phyloP scores from a whole-genome alignment of 37 sponge, comb jelly and placozoan species.

The Sycon ciliatum region DNA sequence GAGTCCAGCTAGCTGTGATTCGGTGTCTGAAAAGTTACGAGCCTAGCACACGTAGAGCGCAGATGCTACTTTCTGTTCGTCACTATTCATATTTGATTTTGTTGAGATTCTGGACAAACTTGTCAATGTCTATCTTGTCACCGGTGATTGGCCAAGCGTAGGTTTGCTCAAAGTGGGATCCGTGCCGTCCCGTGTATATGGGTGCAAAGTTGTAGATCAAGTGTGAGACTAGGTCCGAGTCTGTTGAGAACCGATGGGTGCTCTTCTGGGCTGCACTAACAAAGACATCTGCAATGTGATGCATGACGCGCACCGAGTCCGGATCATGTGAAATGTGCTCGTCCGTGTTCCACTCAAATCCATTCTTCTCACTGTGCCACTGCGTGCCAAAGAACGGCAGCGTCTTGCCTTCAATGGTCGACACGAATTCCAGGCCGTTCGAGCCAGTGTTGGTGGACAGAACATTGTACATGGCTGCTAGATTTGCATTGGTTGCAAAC shows the following conservation, averaged over 20 bases:
- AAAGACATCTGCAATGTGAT: constrained; percentile 68
- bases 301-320: constrained; percentile 61
- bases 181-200: constrained; percentile 44
- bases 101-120: too few relatives aligned
- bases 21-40: too few relatives aligned
- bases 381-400: constrained; percentile 79
- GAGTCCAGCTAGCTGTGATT: too few relatives aligned
- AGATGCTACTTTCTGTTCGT: too few relatives aligned
- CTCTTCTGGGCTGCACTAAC: constrained; percentile 76
- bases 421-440: constrained; percentile 51
- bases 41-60: too few relatives aligned
- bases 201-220: constrained; percentile 73
- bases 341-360: constrained; percentile 67
- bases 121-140: too few relatives aligned
- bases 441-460: constrained; percentile 62
- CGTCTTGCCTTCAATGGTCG: constrained; percentile 70
- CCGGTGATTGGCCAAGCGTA: constrained; percentile 31
- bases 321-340: constrained; percentile 56
- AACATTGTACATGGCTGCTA: constrained; percentile 42
- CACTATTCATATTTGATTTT: too few relatives aligned
- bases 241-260: constrained; percentile 46
- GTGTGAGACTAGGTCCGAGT: constrained; percentile 27
- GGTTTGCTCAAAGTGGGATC: constrained; percentile 35
- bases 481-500: not conserved
- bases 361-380: constrained; percentile 89